phyloP scores from a whole-genome alignment of 2,888 invertebrate genomes.

The Formica aserva region DNA sequence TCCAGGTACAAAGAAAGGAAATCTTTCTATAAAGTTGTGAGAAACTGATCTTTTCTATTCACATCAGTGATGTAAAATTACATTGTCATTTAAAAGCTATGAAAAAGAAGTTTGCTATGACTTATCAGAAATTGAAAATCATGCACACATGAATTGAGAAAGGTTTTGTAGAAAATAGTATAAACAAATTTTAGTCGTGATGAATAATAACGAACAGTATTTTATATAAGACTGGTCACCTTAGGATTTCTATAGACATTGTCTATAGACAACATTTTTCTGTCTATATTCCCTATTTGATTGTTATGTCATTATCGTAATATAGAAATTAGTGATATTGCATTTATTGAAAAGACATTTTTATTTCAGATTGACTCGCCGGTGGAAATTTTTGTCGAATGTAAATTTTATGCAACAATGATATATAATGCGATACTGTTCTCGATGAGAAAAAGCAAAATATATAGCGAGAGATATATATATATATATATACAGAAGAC shows the following conservation, averaged over 20 bases:
- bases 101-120: background rate
- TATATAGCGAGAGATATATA: background rate
- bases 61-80: background rate
- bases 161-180: background rate
- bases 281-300: background rate
- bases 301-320: conserved; percentile 12
- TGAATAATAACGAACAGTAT: background rate
- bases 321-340: background rate
- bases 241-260: conserved; percentile 1
- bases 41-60: background rate
- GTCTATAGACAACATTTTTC: conserved; percentile 1
- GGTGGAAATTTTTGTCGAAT: background rate
- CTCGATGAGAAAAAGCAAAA: background rate
- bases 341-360: background rate
- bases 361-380: background rate
- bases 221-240: background rate
- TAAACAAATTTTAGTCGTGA: background rate
- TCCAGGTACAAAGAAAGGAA: background rate
- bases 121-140: background rate
- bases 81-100: background rate
- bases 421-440: background rate
- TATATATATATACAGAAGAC: background rate
- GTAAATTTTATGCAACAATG: background rate
- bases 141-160: background rate
- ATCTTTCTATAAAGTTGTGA: background rate